These are phyloP conservation scores for Anguilla pacifica DNA, from an alignment of 2,797 vertebrate genomes.

Conservation along the genomic window DNA sequence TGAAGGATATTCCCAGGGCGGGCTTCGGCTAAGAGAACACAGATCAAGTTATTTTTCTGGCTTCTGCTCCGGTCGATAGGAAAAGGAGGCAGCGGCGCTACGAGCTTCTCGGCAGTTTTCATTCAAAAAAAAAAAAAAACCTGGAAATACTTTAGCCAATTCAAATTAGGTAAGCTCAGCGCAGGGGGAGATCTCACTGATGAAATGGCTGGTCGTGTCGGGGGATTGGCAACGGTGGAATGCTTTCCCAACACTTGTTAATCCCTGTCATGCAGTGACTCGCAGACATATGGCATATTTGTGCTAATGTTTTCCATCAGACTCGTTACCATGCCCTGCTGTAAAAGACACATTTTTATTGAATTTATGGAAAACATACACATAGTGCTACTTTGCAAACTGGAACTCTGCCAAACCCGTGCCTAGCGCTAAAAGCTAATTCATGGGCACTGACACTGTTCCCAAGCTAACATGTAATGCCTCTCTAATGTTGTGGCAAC, in stretches of 20 bases:
- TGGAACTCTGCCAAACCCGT: background rate
- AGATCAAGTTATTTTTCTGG: background rate
- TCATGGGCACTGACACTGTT: background rate
- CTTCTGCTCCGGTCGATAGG: background rate
- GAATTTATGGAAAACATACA: conserved; percentile 3
- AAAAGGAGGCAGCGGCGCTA: background rate
- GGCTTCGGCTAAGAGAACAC: conserved; percentile 36
- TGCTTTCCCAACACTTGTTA: background rate
- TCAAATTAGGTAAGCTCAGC: background rate
- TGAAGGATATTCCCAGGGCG: conserved; percentile 36
- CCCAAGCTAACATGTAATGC: background rate
- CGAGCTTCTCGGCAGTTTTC: background rate
- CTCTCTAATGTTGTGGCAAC: background rate
- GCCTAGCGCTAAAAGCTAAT: background rate
- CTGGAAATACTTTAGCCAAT: conserved; percentile 10
- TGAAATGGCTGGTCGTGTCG: background rate
- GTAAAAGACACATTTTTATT: background rate
- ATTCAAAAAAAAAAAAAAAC: background rate
- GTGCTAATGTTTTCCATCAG: conserved; percentile 7
- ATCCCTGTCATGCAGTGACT: background rate
- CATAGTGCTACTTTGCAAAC: background rate
- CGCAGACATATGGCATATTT: background rate
- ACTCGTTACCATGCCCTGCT: background rate
- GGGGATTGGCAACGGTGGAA: background rate
- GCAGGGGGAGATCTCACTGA: background rate